Base-by-base conservation (phyloP, 2,888 invertebrate species). In the Caenorhabditis japonica region DNA sequence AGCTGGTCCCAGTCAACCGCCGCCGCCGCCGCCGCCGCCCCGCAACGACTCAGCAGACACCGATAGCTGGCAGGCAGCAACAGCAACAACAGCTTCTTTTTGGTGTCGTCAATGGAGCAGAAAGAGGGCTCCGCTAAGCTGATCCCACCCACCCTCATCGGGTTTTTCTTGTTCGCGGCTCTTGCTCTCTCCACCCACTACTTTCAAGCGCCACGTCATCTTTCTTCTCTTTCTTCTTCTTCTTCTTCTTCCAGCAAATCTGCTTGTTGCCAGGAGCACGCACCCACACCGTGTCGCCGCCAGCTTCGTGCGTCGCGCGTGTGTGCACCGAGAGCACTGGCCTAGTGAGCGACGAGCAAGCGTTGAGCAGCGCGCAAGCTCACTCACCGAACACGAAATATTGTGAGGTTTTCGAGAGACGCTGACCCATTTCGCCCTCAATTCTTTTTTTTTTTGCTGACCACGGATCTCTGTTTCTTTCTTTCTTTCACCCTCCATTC, bases 61-160 rank as follows among this genome's bases (percentile, higher is more conserved):
- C 66, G 66, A 66, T 66, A 66, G 56, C 43, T 10, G 23, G 19
- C 10, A 25, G 30, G 58, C 52, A 38, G 52, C 21, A 27, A 44
- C 46, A 64, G 64, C 36, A 44, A 44, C 34, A 53, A 55, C 64
- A 66, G 66, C 66, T 66, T 66, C 66, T 66, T 66, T 66, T 66
- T 66, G 66, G 66, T 66, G 66, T 66, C 66, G 66, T 66, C 56
- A 56, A 64, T 55, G 49, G 64, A 64, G 64, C 55, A 49, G 49
- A 61, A 43, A 61, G 51, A 30, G 30, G 49, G 47, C 64, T 56
- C 49, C 30, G 30, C 30, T 51, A 39, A 33, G 36, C 66, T 56
- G 66, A 66, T 66, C 56, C 66, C 66, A 66, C 56, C 66, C 66
- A 66, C 66, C 66, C 56, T 49, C 66, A 66, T 55, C 41, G 51